Conservation (phyloP, 2,888 invertebrate species). For the Odontocolon sp. region DNA sequence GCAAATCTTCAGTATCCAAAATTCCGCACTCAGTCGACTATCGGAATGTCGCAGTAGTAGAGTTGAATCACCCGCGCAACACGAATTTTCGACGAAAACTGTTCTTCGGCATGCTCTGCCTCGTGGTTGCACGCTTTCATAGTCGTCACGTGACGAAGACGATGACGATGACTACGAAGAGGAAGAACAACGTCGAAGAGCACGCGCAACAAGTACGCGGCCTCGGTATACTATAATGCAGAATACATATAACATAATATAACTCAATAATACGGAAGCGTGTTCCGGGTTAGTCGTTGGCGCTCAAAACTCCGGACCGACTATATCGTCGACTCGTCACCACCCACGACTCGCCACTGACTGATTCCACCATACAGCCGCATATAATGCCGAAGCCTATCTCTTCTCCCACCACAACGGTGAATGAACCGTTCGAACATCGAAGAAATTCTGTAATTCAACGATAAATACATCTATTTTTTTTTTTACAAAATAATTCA, state of each 20-base stretch:
- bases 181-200: no score
- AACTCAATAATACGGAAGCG: no score
- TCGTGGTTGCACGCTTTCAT: not conserved
- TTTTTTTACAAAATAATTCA: not conserved
- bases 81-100: constrained; percentile 3
- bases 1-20: not conserved
- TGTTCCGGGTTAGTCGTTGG: no score
- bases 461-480: not conserved
- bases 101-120: not conserved
- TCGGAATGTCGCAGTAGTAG: not conserved
- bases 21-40: not conserved
- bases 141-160: not conserved
- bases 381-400: constrained; percentile 78
- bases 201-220: no score
- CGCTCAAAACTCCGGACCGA: constrained; percentile 47
- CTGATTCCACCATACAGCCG: constrained; percentile 77
- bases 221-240: no score
- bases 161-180: no score
- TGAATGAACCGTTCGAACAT: constrained; percentile 68
- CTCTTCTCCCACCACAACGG: constrained; percentile 79
- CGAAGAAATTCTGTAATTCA: constrained; percentile 44
- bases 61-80: constrained; percentile 4
- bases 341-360: constrained; percentile 80
- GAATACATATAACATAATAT: no score
- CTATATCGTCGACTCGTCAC: constrained; percentile 75